Percentiles rank a stretch among this genome's conserved stretches.
These are phyloP conservation scores for Lepas anatifera DNA, from an alignment of 2,888 invertebrate genomes.

Conservation along the genomic window DNA sequence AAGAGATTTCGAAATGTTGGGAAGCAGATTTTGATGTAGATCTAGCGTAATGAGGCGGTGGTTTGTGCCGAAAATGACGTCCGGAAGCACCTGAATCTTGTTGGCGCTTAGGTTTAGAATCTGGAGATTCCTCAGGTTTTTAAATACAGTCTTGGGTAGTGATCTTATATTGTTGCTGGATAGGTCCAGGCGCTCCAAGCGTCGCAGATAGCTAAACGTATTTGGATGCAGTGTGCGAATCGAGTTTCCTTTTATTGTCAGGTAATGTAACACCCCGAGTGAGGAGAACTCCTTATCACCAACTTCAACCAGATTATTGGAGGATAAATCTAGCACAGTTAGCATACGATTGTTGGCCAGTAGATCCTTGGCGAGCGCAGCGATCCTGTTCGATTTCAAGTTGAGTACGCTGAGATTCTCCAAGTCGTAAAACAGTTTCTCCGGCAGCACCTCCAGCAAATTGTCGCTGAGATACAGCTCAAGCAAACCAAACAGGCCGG, in stretches of 20 bases:
- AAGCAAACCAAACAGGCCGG: neutral
- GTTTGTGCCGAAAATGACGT: neutral
- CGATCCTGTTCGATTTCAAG: conserved; percentile 20
- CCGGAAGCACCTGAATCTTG: neutral
- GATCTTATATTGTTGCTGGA: conserved; percentile 51
- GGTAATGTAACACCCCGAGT: conserved; percentile 44
- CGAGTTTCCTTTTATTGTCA: conserved; percentile 54
- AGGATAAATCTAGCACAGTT: conserved; percentile 35
- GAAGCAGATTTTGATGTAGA: neutral
- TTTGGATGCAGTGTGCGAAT: conserved; percentile 45
- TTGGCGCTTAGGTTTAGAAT: neutral
- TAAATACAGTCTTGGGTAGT: conserved; percentile 46
- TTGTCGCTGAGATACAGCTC: conserved; percentile 53
- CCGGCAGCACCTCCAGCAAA: conserved; percentile 51
- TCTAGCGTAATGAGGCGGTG: neutral
- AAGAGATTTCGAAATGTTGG: neutral
- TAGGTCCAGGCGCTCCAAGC: conserved; percentile 54
- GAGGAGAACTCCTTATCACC: conserved; percentile 47
- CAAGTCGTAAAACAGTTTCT: conserved; percentile 49
- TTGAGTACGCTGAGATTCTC: conserved; percentile 51
- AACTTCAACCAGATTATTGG: conserved; percentile 47
- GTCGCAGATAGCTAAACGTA: conserved; percentile 44
- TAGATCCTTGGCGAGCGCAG: conserved; percentile 13
- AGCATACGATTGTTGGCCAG: conserved; percentile 22
- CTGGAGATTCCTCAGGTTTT: conserved; percentile 18